Base-by-base conservation (phyloP, 2,113 vertebrate species). In the Asarcornis scutulata region DNA sequence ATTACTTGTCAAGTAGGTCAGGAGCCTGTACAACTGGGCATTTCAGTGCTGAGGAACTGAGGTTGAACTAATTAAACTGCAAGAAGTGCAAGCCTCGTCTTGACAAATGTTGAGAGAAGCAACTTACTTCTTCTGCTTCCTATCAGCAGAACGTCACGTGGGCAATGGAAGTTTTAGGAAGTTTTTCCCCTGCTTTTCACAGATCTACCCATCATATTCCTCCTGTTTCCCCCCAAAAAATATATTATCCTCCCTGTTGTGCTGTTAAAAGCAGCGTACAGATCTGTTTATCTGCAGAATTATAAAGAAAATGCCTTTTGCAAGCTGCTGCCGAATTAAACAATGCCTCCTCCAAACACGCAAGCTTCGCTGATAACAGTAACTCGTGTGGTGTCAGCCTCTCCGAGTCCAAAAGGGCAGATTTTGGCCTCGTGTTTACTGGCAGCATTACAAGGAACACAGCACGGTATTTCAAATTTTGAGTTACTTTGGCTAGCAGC, bases 401-500 rank as follows among this genome's bases (percentile, higher is more conserved):
- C 62, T 1, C 0, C 34, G 52, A 88, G 93, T 83, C 95, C 91
- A 78, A 85, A 93, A 93, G 96, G 95, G 91, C 94, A 96, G 76
- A 71, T 83, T 93, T 78, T 67, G 88, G 89, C 75, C 85, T 83
- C 1, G 0, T 73, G 6, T 72, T 88, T 83, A 55, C 85, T 96
- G 96, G 95, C 93, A 88, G 46, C 11, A 13, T 63, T 17, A 86
- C 79, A 89, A 95, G 75, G 23, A 94, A 88, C 91, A 91, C 86
- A 90, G 92, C 86, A 78, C 4, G 4, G 76, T 52, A 83, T 72
- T 94, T 56, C 38, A 3, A 91, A 95, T 91, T 96, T 91, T 58
- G 73, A 97, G 88, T 90, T 90, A 90, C 86, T 95, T 81, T 94
- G 93, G 95, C 95, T 90, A 96, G 90, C 90, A 88, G 93, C 88